A percentile compares a stretch with the other conserved stretches of the same genome.
These are phyloP conservation scores for Panulirus ornatus DNA, from an alignment of 1,140 invertebrate species.

Conservation along the genomic window DNA sequence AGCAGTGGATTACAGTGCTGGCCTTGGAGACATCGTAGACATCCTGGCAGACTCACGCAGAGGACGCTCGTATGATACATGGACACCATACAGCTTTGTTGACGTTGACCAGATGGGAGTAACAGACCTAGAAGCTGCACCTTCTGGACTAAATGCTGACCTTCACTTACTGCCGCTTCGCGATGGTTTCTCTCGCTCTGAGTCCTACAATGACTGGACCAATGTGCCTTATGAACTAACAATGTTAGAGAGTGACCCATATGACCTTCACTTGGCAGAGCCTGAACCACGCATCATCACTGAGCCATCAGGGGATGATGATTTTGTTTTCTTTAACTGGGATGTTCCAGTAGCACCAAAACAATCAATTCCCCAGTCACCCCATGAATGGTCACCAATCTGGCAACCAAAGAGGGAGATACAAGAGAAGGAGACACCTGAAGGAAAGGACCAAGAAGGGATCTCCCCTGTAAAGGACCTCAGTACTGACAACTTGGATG, in stretches of 20 bases:
- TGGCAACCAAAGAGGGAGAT: constrained; percentile 15
- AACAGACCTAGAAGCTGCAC: constrained; percentile 61
- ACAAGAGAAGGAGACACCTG: not conserved
- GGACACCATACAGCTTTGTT: constrained; percentile 72
- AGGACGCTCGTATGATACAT: constrained; percentile 61
- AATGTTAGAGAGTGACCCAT: constrained; percentile 70
- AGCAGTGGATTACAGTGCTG: constrained; percentile 69
- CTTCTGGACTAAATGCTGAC: constrained; percentile 46
- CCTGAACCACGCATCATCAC: constrained; percentile 73
- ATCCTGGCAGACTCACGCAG: constrained; percentile 64
- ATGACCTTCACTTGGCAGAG: constrained; percentile 46
- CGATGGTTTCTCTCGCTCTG: constrained; percentile 35
- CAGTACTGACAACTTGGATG: not conserved
- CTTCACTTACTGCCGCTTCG: constrained; percentile 53
- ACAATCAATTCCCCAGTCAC: constrained; percentile 50
- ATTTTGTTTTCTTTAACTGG: constrained; percentile 75
- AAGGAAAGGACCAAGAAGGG: not conserved
- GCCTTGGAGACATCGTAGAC: constrained; percentile 71
- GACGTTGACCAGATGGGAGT: constrained; percentile 75
- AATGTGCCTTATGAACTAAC: constrained; percentile 73
- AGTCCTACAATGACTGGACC: constrained; percentile 72
- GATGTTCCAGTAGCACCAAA: constrained; percentile 59
- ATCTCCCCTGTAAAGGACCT: not conserved
- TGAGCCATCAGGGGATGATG: constrained; percentile 72
- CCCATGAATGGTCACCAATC: constrained; percentile 67